A percentile compares a stretch with the other conserved stretches of the same genome.
These are phyloP conservation scores for Brachionus angularis DNA, from an alignment of 1,140 invertebrate genomes.

Conservation along the genomic window DNA sequence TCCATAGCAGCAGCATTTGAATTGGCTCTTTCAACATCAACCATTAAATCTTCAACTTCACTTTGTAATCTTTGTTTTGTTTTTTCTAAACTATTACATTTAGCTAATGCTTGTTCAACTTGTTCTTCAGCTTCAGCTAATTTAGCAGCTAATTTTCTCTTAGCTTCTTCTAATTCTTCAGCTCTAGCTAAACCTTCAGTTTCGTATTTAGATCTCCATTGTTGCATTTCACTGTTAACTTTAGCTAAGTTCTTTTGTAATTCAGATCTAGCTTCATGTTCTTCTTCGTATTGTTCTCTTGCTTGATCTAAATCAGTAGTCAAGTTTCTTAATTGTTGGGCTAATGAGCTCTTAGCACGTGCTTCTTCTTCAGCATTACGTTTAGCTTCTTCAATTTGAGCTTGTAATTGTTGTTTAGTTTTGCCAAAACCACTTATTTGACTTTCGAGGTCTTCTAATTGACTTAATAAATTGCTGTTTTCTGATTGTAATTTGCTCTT, in stretches of 20 bases:
- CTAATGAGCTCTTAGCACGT: slow-evolving; percentile 43
- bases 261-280: slow-evolving; percentile 68
- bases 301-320: slow-evolving; percentile 95
- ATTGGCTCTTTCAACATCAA: slow-evolving; percentile 83
- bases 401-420: slow-evolving; percentile 32
- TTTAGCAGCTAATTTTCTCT: slow-evolving; percentile 90
- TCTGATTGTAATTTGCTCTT: slow-evolving; percentile 30
- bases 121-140: slow-evolving; percentile 88
- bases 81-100: slow-evolving; percentile 92
- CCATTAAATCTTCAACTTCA: slow-evolving; percentile 93
- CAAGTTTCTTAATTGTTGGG: slow-evolving; percentile 67
- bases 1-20: slow-evolving; percentile 82
- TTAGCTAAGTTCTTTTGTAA: slow-evolving; percentile 91
- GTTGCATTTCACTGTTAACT: slow-evolving; percentile 79
- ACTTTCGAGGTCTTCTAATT: slow-evolving; percentile 36
- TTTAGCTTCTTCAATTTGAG: slow-evolving; percentile 48
- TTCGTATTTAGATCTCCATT: slow-evolving; percentile 51
- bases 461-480: slow-evolving; percentile 26
- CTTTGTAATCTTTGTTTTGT: slow-evolving; percentile 89
- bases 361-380: slow-evolving; percentile 53
- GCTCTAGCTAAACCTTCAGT: slow-evolving; percentile 70
- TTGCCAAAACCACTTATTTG: slow-evolving; percentile 37
- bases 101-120: slow-evolving; percentile 78
- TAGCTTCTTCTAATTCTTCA: slow-evolving; percentile 96
- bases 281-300: slow-evolving; percentile 88